Percentiles rank a stretch among this genome's conserved stretches.
These are phyloP conservation scores for Stegana nigrithorax DNA, from an alignment of 2,888 invertebrate species.

Conservation along the genomic window DNA sequence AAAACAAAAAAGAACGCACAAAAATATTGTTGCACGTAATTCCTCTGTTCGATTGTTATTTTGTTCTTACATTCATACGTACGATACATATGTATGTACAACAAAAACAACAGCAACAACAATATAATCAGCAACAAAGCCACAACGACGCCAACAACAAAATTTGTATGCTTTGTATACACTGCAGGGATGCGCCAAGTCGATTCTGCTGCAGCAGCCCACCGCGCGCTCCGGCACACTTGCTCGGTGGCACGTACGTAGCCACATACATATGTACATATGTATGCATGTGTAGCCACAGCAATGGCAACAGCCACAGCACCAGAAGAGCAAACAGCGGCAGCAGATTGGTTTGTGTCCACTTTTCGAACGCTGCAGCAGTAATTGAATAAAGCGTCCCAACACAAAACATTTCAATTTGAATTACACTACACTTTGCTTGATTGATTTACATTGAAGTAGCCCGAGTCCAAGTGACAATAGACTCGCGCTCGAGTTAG, in stretches of 20 bases:
- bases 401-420: constrained; percentile 11
- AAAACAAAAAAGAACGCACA: background rate
- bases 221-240: too few relatives aligned
- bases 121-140: background rate
- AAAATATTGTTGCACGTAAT: background rate
- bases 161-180: background rate
- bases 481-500: too few relatives aligned
- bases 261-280: background rate
- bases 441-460: too few relatives aligned
- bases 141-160: background rate
- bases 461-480: too few relatives aligned
- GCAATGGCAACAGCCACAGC: too few relatives aligned
- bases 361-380: background rate
- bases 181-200: background rate
- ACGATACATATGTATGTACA: too few relatives aligned
- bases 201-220: too few relatives aligned
- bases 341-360: too few relatives aligned
- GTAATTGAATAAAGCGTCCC: constrained; percentile 4
- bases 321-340: background rate
- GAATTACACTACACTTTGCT: too few relatives aligned
- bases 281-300: too few relatives aligned
- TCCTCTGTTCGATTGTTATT: background rate
- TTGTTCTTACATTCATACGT: too few relatives aligned
- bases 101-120: background rate
- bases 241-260: background rate